Percentiles rank a stretch among this genome's conserved stretches.
phyloP scores from a whole-genome alignment of 2,797 vertebrate species.

The Rhodeus uyekii region DNA sequence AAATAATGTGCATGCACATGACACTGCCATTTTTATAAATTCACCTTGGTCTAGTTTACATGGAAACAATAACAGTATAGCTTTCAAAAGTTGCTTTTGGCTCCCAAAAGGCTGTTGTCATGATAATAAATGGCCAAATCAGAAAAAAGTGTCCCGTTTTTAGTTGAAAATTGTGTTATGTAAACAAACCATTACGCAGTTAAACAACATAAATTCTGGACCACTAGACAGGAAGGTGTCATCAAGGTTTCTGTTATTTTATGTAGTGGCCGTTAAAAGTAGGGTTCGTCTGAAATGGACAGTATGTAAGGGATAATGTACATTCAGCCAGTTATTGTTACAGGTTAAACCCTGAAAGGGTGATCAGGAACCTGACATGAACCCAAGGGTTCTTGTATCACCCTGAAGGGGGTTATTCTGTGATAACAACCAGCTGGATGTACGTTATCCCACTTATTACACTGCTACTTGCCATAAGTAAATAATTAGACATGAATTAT shows the following conservation, averaged over 20 bases:
- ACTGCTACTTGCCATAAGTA: not conserved
- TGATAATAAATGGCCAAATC: not conserved
- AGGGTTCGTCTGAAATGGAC: not conserved
- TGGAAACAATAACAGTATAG: too few relatives aligned
- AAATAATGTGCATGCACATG: too few relatives aligned
- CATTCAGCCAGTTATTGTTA: too few relatives aligned
- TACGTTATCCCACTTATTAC: not conserved
- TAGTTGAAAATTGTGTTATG: too few relatives aligned
- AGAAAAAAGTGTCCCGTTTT: not conserved
- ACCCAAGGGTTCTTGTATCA: too few relatives aligned
- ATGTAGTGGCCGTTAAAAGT: not conserved
- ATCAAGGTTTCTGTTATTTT: not conserved
- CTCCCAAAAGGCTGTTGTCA: not conserved
- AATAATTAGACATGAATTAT: too few relatives aligned
- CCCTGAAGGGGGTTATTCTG: not conserved
- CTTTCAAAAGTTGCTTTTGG: not conserved
- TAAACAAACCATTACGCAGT: not conserved
- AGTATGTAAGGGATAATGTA: too few relatives aligned
- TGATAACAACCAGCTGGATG: not conserved
- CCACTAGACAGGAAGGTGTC: not conserved
- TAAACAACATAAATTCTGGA: not conserved
- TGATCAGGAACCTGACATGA: too few relatives aligned
- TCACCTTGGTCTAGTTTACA: too few relatives aligned
- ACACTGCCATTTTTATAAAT: too few relatives aligned
- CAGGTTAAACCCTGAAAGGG: too few relatives aligned